phyloP scores from a whole-genome alignment of 2,113 vertebrate species.

The Spea multiplicata region DNA sequence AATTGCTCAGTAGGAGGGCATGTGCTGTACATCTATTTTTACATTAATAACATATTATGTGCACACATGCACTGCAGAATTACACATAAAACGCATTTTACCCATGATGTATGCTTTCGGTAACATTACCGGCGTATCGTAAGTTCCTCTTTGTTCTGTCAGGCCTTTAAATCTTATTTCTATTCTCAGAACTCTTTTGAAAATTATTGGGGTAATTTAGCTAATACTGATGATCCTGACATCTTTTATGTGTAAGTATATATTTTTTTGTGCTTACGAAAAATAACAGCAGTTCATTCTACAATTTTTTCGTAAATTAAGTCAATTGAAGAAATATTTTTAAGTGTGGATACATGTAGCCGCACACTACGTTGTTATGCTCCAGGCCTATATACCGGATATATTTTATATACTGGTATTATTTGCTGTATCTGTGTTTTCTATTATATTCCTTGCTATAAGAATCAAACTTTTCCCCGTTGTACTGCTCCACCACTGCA shows the following conservation, averaged over 20 bases:
- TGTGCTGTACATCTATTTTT: not conserved
- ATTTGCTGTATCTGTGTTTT: too few relatives aligned
- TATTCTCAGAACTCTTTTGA: not conserved
- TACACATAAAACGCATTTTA: conserved; percentile 5
- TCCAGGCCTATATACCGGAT: too few relatives aligned
- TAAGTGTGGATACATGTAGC: too few relatives aligned
- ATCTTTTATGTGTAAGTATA: conserved; percentile 8
- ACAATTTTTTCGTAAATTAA: too few relatives aligned
- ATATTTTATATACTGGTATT: too few relatives aligned
- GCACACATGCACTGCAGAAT: conserved; percentile 13
- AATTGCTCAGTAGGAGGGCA: not conserved
- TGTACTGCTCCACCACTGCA: too few relatives aligned
- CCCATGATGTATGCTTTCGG: not conserved
- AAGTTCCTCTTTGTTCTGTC: conserved; percentile 31
- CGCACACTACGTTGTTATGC: too few relatives aligned
- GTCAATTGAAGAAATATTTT: too few relatives aligned
- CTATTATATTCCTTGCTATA: too few relatives aligned
- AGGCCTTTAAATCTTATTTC: conserved; percentile 21
- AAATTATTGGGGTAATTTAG: conserved; percentile 9
- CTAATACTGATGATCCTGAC: not conserved
- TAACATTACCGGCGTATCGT: conserved; percentile 9
- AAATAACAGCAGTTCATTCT: too few relatives aligned
- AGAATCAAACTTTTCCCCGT: too few relatives aligned
- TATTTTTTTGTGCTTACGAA: not conserved
- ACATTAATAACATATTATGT: conserved; percentile 7